These are phyloP conservation scores for Endomychus coccineus DNA, from an alignment of 2,888 invertebrate genomes.

Conservation along the genomic window DNA sequence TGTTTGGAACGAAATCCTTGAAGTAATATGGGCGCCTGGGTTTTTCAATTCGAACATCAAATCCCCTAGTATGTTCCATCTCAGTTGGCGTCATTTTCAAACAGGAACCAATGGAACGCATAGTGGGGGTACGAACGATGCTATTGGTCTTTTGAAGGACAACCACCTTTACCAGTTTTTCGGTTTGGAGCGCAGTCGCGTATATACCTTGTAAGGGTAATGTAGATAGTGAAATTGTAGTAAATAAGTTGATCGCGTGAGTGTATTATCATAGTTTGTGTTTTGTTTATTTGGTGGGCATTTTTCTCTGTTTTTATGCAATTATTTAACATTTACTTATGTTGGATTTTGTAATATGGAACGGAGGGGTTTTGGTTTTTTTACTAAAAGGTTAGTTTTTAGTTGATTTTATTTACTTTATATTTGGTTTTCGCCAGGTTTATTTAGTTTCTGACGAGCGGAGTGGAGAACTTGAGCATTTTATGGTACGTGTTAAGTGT, in stretches of 20 bases:
- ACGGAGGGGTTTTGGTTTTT: slow-evolving; percentile 73
- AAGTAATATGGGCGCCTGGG: slow-evolving; percentile 36
- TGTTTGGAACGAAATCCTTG: slow-evolving; percentile 21
- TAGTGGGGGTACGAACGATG: slow-evolving; percentile 32
- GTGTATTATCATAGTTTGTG: slow-evolving; percentile 9
- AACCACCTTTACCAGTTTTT: slow-evolving; percentile 30
- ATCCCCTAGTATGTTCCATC: slow-evolving; percentile 15
- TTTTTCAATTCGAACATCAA: slow-evolving; percentile 18
- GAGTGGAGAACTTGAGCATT: too few relatives aligned
- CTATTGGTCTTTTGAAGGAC: slow-evolving; percentile 39
- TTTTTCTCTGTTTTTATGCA: slow-evolving; percentile 12
- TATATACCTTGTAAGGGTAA: slow-evolving; percentile 15
- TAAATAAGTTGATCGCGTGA: not conserved
- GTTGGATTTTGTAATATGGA: slow-evolving; percentile 53
- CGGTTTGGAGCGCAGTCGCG: slow-evolving; percentile 30
- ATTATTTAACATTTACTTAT: slow-evolving; percentile 4
- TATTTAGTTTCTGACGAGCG: too few relatives aligned
- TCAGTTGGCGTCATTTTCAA: slow-evolving; percentile 32
- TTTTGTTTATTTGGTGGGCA: slow-evolving; percentile 6
- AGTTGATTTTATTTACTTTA: slow-evolving; percentile 45
- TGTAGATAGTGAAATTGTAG: slow-evolving; percentile 9
- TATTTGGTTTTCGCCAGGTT: slow-evolving; percentile 12
- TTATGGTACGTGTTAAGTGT: too few relatives aligned
- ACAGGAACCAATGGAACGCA: slow-evolving; percentile 34
- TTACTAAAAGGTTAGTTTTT: slow-evolving; percentile 71